A percentile compares a stretch with the other conserved stretches of the same genome.
phyloP scores from a whole-genome alignment of 2,888 invertebrate species.

The Thyatira batis region DNA sequence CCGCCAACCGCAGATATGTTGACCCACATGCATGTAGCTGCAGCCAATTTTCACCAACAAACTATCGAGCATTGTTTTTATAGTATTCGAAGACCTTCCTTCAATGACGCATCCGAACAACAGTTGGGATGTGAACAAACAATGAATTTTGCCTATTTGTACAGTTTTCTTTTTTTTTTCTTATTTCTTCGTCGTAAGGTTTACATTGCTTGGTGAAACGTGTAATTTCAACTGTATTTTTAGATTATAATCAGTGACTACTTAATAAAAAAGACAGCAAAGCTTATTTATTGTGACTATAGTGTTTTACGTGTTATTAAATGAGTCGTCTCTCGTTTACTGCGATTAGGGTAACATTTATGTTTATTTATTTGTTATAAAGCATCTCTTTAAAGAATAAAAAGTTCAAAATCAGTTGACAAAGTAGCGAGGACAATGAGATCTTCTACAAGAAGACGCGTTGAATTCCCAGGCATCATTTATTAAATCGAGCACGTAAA shows the following conservation, averaged over 20 bases:
- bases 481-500: neutral
- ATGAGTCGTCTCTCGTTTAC: constrained; percentile 4
- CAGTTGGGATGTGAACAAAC: neutral
- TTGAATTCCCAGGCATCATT: neutral
- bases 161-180: constrained; percentile 34
- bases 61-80: neutral
- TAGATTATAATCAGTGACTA: constrained; percentile 42
- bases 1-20: neutral
- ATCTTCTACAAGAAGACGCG: too few species aligned
- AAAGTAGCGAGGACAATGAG: neutral
- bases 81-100: neutral
- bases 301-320: constrained; percentile 22
- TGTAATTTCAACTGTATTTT: constrained; percentile 48
- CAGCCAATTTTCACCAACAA: neutral
- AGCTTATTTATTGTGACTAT: constrained; percentile 50
- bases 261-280: constrained; percentile 56
- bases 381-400: neutral
- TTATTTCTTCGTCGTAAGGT: constrained; percentile 37
- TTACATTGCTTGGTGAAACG: constrained; percentile 39
- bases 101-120: neutral
- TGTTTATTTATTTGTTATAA: neutral
- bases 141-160: constrained; percentile 32
- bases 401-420: neutral
- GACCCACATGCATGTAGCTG: neutral
- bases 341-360: neutral